A percentile compares a stretch with the other conserved stretches of the same genome.
These are phyloP conservation scores for Itoplectis maculator DNA, from an alignment of 2,888 invertebrate species.

Conservation along the genomic window DNA sequence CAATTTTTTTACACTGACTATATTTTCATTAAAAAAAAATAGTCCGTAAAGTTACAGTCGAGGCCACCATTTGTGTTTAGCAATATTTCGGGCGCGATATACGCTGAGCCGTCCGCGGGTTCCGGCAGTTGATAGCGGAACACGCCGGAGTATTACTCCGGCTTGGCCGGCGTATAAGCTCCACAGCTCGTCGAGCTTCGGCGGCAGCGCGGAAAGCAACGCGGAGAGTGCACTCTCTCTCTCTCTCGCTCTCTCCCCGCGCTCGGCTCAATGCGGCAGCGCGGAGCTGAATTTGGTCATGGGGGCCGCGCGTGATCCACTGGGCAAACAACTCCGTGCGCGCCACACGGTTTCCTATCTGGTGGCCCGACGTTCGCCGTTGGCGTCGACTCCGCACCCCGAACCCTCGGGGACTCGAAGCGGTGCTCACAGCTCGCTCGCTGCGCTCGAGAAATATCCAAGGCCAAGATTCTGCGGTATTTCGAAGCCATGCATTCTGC, in stretches of 20 bases:
- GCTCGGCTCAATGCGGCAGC: constrained; percentile 40
- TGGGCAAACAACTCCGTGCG: constrained; percentile 77
- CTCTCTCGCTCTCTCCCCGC: no score
- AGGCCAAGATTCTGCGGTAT: constrained; percentile 46
- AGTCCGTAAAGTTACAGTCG: neutral
- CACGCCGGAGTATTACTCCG: constrained; percentile 30
- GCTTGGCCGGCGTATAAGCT: constrained; percentile 45
- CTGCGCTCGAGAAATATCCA: constrained; percentile 56
- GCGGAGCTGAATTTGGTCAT: constrained; percentile 74
- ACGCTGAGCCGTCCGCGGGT: neutral
- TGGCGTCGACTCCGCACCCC: constrained; percentile 67
- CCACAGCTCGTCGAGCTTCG: no score
- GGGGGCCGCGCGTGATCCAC: constrained; percentile 76
- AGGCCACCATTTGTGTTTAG: neutral
- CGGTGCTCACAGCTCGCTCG: constrained; percentile 71
- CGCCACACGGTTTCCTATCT: constrained; percentile 74
- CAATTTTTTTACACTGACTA: no score
- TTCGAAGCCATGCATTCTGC: constrained; percentile 4
- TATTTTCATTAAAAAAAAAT: no score
- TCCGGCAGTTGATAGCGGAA: constrained; percentile 29
- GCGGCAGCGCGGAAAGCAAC: constrained; percentile 20
- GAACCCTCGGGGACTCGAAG: constrained; percentile 70
- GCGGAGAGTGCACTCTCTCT: constrained; percentile 35
- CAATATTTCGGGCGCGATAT: constrained; percentile 3
- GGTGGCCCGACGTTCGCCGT: constrained; percentile 70